Evolutionary conservation across 2,113 vertebrate species (phyloP).

Genomic region (Ceyx margarethae): DNA sequence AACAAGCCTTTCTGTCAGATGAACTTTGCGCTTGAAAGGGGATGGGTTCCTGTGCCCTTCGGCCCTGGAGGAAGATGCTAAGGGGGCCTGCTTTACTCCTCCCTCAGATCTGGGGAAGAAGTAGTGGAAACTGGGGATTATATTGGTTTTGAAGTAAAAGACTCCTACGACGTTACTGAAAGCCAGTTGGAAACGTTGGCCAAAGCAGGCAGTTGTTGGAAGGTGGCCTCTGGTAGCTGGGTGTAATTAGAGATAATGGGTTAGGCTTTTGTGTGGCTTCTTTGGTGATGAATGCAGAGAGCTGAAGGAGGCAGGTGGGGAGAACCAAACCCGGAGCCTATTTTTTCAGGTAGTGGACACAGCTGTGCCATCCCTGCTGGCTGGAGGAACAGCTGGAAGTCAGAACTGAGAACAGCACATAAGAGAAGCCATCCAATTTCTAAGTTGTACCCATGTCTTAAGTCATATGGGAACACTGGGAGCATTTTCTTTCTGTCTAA

Average conservation of each 20-base stretch:
- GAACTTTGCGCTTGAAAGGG: constrained; percentile 64
- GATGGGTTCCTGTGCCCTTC: constrained; percentile 72
- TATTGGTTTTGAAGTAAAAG: constrained; percentile 62
- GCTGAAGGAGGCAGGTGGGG: not conserved
- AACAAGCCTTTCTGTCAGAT: constrained; percentile 66
- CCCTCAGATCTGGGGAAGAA: constrained; percentile 9
- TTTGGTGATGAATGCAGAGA: not conserved
- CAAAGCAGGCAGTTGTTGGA: constrained; percentile 55
- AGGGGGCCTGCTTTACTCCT: constrained; percentile 54
- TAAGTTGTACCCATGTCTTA: not conserved
- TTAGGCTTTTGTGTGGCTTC: constrained; percentile 33
- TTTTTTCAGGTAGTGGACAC: not conserved
- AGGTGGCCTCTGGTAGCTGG: constrained; percentile 62
- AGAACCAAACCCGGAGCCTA: not conserved
- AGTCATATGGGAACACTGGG: constrained; percentile 24
- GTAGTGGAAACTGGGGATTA: constrained; percentile 67
- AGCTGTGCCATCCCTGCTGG: not conserved
- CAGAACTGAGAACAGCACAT: not conserved
- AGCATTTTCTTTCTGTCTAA: constrained; percentile 36
- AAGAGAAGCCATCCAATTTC: constrained; percentile 27
- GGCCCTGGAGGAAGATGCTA: constrained; percentile 49
- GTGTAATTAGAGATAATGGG: not conserved
- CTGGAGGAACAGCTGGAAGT: not conserved
- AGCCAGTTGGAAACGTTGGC: constrained; percentile 9
- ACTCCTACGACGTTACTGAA: not conserved